These are phyloP conservation scores for Ethmia dodecea DNA, from an alignment of 2,888 invertebrate species.

Conservation along the genomic window DNA sequence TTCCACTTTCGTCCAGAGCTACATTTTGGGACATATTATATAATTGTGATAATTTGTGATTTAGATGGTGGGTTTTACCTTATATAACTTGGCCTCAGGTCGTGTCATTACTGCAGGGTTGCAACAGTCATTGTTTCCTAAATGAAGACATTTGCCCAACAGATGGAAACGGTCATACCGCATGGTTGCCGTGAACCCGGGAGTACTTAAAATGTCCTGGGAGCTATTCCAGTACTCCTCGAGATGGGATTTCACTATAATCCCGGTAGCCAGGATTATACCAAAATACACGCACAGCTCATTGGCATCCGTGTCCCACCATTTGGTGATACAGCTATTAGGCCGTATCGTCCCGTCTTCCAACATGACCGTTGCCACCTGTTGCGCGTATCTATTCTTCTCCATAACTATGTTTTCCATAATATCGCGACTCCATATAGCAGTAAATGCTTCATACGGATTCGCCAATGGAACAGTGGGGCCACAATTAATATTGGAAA, in stretches of 20 bases:
- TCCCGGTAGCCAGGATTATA: too few relatives aligned
- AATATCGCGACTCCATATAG: conserved; percentile 26
- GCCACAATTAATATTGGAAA: too few relatives aligned
- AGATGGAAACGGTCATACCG: conserved; percentile 4
- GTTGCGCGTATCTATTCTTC: conserved; percentile 27
- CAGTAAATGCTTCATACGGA: conserved; percentile 19
- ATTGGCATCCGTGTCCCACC: conserved; percentile 17
- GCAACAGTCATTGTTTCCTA: conserved; percentile 7
- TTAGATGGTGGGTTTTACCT: conserved; percentile 20
- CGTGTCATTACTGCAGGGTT: too few relatives aligned
- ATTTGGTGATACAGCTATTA: conserved; percentile 14
- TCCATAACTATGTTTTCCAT: conserved; percentile 24
- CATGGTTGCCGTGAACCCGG: conserved; percentile 7
- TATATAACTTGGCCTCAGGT: too few relatives aligned
- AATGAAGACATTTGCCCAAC: conserved; percentile 7
- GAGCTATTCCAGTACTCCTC: too few relatives aligned
- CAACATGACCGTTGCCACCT: conserved; percentile 17
- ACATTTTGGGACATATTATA: conserved; percentile 18
- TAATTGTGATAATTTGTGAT: conserved; percentile 5
- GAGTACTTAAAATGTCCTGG: conserved; percentile 9
- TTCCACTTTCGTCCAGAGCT: conserved; percentile 22
- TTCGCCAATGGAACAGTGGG: too few relatives aligned
- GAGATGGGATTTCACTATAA: too few relatives aligned
- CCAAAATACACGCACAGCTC: too few relatives aligned
- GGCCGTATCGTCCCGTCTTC: conserved; percentile 1